Evolutionary conservation across 1,140 invertebrate genomes (phyloP).

Genomic region (Rhynchophorus ferrugineus): DNA sequence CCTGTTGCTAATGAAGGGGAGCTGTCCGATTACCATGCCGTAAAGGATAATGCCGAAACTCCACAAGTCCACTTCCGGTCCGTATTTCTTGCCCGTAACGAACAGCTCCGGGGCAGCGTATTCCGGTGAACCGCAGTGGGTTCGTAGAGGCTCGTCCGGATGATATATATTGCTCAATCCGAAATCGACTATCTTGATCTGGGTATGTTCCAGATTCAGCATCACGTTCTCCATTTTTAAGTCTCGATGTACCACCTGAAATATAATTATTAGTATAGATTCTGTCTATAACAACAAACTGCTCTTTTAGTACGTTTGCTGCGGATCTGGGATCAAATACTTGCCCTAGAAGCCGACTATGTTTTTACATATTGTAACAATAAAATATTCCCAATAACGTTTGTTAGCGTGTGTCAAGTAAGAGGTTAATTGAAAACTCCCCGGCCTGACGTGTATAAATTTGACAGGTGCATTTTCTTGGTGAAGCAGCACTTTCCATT

Average conservation of each 20-base stretch:
- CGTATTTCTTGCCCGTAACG: slow-evolving; percentile 52
- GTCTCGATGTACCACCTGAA: slow-evolving; percentile 47
- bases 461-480: too few relatives aligned
- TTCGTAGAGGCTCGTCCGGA: slow-evolving; percentile 50
- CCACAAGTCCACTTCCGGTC: slow-evolving; percentile 70
- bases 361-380: too few relatives aligned
- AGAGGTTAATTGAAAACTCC: too few relatives aligned
- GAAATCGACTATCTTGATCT: slow-evolving; percentile 69
- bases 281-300: not conserved
- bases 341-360: too few relatives aligned
- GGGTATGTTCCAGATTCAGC: slow-evolving; percentile 55
- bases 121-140: slow-evolving; percentile 67
- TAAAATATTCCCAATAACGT: too few relatives aligned
- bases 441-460: too few relatives aligned
- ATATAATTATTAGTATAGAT: too few relatives aligned
- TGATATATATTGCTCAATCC: slow-evolving; percentile 60
- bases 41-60: slow-evolving; percentile 46
- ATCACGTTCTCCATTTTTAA: slow-evolving; percentile 73
- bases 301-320: too few relatives aligned
- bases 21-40: slow-evolving; percentile 45
- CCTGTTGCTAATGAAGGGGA: slow-evolving; percentile 52
- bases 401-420: not conserved
- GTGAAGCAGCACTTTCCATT: too few relatives aligned
- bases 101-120: slow-evolving; percentile 70
- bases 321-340: too few relatives aligned